These are phyloP conservation scores for Neodon shergylaensis DNA, from an alignment of 2,113 vertebrate species.

Conservation along the genomic window DNA sequence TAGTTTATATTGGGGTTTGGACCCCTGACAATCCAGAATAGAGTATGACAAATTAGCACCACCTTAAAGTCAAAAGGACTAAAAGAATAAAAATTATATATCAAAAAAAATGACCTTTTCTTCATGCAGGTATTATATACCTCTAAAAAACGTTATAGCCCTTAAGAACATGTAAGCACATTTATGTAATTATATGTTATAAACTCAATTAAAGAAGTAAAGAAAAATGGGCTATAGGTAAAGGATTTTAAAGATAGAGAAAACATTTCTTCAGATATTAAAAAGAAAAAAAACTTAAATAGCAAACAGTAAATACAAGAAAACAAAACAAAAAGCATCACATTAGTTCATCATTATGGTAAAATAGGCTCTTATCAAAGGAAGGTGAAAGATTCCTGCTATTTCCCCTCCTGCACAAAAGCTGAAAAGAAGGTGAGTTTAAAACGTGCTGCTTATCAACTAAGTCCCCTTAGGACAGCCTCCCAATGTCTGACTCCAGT, in stretches of 20 bases:
- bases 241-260: neutral
- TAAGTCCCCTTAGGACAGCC: neutral
- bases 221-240: neutral
- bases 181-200: neutral
- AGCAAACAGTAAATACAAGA: neutral
- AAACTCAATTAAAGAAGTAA: constrained; percentile 4
- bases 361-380: neutral
- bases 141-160: neutral
- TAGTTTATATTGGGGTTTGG: no score
- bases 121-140: neutral
- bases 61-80: neutral
- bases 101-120: neutral
- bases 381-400: neutral
- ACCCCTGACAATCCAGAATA: neutral
- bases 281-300: neutral
- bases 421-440: neutral
- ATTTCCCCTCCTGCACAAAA: neutral
- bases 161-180: neutral
- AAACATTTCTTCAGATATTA: neutral
- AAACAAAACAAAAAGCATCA: neutral
- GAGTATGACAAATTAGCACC: neutral
- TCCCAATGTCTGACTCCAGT: neutral
- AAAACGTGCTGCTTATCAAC: neutral
- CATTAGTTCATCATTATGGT: neutral
- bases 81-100: neutral